Evolutionary conservation across 2,797 vertebrate species (phyloP).

Genomic region (Crax fasciolata): DNA sequence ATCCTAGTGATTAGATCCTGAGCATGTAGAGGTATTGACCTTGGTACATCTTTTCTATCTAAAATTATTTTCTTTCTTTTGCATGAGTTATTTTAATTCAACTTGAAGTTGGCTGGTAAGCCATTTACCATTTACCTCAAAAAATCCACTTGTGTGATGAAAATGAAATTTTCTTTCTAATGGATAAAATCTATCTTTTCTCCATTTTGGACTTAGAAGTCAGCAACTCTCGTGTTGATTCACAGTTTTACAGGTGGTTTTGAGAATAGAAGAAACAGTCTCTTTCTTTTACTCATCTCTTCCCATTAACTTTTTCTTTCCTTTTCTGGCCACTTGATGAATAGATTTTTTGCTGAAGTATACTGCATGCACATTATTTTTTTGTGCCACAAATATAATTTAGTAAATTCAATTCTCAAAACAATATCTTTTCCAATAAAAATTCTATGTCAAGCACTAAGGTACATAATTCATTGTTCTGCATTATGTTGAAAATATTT

Average conservation of each 20-base stretch:
- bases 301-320: not conserved
- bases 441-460: not conserved
- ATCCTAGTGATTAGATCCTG: not conserved
- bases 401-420: not conserved
- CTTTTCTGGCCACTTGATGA: not conserved
- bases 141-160: not conserved
- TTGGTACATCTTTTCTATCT: not conserved
- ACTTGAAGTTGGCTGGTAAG: not conserved
- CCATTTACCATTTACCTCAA: not conserved
- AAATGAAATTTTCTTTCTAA: not conserved
- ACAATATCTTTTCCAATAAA: not conserved
- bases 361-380: not conserved
- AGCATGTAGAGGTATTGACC: not conserved
- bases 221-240: not conserved
- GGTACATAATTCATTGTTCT: not conserved
- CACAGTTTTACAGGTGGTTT: not conserved
- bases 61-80: not conserved
- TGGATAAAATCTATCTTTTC: not conserved
- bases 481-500: not conserved
- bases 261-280: not conserved
- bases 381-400: not conserved
- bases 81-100: not conserved
- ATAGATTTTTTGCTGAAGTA: not conserved
- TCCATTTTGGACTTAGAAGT: not conserved
- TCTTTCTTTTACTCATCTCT: not conserved